Conservation (phyloP, 2,888 invertebrate genomes). For the Lithophane ornitopus region DNA sequence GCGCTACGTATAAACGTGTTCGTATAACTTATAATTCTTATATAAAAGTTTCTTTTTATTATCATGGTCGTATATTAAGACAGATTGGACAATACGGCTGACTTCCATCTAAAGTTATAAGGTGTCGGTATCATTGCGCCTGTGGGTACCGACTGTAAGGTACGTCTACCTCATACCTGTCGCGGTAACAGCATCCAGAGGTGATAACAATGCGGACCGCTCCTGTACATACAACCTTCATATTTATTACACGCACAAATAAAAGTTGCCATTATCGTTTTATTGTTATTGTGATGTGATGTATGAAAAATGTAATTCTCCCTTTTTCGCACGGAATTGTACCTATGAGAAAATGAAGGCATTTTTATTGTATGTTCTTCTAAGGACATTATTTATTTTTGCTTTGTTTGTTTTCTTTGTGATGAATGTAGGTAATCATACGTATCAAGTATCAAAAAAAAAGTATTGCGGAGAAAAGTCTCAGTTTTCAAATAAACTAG, state of each 20-base stretch:
- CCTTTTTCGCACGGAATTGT: conserved; percentile 65
- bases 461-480: neutral
- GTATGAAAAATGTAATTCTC: conserved; percentile 69
- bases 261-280: conserved; percentile 67
- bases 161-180: conserved; percentile 35
- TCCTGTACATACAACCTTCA: conserved; percentile 51
- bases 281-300: conserved; percentile 71
- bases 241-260: conserved; percentile 60
- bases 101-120: conserved; percentile 45
- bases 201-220: conserved; percentile 57
- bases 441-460: conserved; percentile 29
- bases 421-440: conserved; percentile 36
- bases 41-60: conserved; percentile 31
- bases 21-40: neutral
- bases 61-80: conserved; percentile 31
- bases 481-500: conserved; percentile 12
- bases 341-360: conserved; percentile 67
- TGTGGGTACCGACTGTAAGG: conserved; percentile 32
- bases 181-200: conserved; percentile 52
- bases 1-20: conserved; percentile 1
- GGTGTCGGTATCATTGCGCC: conserved; percentile 36
- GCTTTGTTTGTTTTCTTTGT: conserved; percentile 33
- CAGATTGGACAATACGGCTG: conserved; percentile 39
- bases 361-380: conserved; percentile 65
- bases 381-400: conserved; percentile 55